phyloP scores from a whole-genome alignment of 2,113 vertebrate genomes.

The Oreotrochilus melanogaster region DNA sequence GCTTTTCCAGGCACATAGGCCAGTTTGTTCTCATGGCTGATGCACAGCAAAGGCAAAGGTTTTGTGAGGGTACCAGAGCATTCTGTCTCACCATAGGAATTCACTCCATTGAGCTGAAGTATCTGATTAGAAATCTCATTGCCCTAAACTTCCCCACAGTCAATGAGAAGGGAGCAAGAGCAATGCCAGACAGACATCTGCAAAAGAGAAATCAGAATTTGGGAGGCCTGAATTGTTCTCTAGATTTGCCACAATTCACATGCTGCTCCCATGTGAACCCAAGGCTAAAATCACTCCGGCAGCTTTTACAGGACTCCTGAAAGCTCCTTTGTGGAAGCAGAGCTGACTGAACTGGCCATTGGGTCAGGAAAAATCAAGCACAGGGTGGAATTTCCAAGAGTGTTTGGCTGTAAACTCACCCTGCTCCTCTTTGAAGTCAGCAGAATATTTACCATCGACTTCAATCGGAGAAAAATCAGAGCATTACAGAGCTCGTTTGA shows the following conservation, averaged over 20 bases:
- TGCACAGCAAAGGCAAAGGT: background rate
- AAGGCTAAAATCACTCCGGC: background rate
- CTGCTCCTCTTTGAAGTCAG: constrained; percentile 13
- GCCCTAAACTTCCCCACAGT: background rate
- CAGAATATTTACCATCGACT: constrained; percentile 11
- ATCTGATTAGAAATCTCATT: background rate
- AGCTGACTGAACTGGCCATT: constrained; percentile 23
- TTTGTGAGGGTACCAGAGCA: background rate
- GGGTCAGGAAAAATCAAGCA: constrained; percentile 22
- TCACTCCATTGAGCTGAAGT: background rate
- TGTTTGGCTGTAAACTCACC: constrained; percentile 13
- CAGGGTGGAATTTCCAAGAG: constrained; percentile 42
- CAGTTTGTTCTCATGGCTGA: background rate
- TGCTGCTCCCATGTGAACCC: constrained; percentile 46
- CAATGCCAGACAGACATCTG: background rate
- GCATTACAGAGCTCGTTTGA: background rate
- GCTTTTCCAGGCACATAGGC: background rate
- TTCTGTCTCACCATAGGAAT: background rate
- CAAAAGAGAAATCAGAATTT: background rate
- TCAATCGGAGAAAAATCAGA: background rate
- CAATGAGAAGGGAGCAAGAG: background rate
- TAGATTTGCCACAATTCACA: background rate
- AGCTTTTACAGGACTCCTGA: constrained; percentile 15
- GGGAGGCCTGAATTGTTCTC: background rate
- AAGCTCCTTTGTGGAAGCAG: constrained; percentile 47